phyloP scores from a whole-genome alignment of 2,888 invertebrate genomes.

The Nomada fucata region DNA sequence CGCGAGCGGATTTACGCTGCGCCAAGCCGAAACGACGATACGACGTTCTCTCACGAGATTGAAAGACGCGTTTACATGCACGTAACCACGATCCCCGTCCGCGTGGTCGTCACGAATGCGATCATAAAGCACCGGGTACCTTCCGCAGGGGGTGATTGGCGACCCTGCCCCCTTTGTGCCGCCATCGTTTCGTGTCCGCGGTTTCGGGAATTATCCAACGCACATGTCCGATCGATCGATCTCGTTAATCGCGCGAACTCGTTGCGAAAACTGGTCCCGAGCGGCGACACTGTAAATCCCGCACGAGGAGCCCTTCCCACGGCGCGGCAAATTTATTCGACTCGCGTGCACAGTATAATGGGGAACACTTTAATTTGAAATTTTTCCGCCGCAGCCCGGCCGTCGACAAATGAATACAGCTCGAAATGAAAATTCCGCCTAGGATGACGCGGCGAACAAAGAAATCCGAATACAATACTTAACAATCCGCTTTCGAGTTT shows the following conservation, averaged over 20 bases:
- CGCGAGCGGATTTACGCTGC: conserved; percentile 32
- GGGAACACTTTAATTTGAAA: background rate
- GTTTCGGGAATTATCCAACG: conserved; percentile 52
- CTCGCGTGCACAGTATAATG: background rate
- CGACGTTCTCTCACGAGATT: conserved; percentile 54
- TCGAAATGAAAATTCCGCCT: background rate
- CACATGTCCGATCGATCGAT: conserved; percentile 32
- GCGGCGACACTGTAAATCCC: conserved; percentile 14
- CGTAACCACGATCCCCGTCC: conserved; percentile 18
- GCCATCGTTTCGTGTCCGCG: conserved; percentile 45
- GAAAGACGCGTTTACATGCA: conserved; percentile 48
- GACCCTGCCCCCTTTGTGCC: conserved; percentile 45
- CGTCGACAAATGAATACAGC: background rate
- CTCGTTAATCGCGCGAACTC: conserved; percentile 52
- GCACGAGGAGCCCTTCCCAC: background rate
- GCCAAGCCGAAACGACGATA: conserved; percentile 32
- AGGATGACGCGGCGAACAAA: too few species aligned
- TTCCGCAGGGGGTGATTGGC: conserved; percentile 58
- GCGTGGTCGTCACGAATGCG: conserved; percentile 29
- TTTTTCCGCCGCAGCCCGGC: background rate
- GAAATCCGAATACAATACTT: too few species aligned
- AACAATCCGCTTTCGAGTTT: too few species aligned
- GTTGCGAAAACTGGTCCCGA: conserved; percentile 1
- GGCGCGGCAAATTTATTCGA: background rate
- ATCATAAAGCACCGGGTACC: conserved; percentile 53